These are phyloP conservation scores for Vanessa atalanta DNA, from an alignment of 1,140 invertebrate genomes.

Conservation along the genomic window DNA sequence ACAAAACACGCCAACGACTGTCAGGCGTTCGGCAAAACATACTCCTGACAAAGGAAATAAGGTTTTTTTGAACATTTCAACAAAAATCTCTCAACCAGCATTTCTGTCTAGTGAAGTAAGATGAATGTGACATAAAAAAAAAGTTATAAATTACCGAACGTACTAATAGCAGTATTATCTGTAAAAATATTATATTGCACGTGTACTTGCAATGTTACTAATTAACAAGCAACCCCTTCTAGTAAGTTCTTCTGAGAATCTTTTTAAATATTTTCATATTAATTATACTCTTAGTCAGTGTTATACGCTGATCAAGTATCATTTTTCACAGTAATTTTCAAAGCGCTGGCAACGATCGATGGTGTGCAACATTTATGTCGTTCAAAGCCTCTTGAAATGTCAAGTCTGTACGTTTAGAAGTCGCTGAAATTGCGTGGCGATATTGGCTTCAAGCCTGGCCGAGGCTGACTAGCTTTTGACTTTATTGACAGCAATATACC, in stretches of 20 bases:
- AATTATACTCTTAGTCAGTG: background rate
- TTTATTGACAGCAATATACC: constrained; percentile 21
- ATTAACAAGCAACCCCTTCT: no score
- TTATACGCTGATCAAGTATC: background rate
- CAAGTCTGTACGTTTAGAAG: constrained; percentile 21
- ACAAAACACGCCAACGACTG: constrained; percentile 22
- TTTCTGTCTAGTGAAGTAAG: constrained; percentile 29
- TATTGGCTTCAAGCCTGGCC: constrained; percentile 15
- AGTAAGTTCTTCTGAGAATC: no score
- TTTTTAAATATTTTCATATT: background rate
- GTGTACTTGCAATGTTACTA: no score
- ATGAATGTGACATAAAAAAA: constrained; percentile 28
- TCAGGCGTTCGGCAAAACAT: constrained; percentile 30
- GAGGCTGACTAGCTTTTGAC: constrained; percentile 12
- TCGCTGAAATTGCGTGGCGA: constrained; percentile 19
- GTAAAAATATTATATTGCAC: background rate
- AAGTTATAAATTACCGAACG: constrained; percentile 14
- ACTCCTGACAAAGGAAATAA: constrained; percentile 31
- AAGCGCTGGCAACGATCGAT: constrained; percentile 1
- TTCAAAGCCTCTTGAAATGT: constrained; percentile 18
- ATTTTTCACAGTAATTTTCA: background rate
- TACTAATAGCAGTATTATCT: background rate
- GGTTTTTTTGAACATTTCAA: constrained; percentile 21
- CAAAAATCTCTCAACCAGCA: constrained; percentile 27
- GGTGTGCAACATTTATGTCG: constrained; percentile 18